Evolutionary conservation across 2,113 vertebrate species (phyloP).

Genomic region (Nothocercus julius): DNA sequence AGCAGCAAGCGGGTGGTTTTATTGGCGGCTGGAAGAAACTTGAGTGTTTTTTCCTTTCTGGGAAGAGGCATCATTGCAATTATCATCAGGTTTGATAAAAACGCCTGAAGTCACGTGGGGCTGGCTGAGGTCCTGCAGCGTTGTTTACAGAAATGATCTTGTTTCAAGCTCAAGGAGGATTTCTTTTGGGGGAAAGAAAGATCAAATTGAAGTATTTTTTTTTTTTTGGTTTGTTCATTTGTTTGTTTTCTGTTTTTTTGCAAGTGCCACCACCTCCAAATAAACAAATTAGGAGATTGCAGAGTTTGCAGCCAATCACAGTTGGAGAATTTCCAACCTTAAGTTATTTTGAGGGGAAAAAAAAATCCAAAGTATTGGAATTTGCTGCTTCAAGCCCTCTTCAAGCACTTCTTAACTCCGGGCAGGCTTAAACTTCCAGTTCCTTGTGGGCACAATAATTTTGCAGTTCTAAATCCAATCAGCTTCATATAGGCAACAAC

Average conservation of each 20-base stretch:
- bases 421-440: not conserved
- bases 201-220: not conserved
- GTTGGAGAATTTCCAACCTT: not conserved
- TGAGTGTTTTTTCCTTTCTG: not conserved
- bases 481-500: not conserved
- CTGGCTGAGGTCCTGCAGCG: not conserved
- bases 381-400: not conserved
- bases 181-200: not conserved
- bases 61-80: not conserved
- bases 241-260: not conserved
- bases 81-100: not conserved
- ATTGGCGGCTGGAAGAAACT: not conserved
- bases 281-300: not conserved
- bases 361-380: not conserved
- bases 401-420: not conserved
- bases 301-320: not conserved
- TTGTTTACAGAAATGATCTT: not conserved
- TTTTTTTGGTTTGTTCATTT: not conserved
- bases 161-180: not conserved
- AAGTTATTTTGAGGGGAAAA: not conserved
- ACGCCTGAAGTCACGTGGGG: fast-evolving
- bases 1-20: not conserved
- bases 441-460: not conserved
- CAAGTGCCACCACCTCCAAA: not conserved
- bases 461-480: not conserved